Conservation (phyloP, 2,113 vertebrate species). For the Phocoena phocoena region DNA sequence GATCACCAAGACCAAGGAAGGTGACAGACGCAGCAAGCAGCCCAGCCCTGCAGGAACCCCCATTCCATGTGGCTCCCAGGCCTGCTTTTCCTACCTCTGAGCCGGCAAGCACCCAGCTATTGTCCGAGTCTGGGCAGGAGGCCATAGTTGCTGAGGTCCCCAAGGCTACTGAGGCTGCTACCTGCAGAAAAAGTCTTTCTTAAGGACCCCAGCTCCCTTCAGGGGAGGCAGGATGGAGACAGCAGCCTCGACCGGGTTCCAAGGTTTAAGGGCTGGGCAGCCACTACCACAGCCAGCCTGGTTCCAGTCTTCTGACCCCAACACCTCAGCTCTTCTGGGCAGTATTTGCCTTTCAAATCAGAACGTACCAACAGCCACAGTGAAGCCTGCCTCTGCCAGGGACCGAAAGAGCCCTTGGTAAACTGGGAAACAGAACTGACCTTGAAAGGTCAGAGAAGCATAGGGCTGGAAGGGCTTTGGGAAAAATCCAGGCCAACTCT, state of each 20-base stretch:
- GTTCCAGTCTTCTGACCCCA: not conserved
- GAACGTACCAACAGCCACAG: not conserved
- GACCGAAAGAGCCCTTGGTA: not conserved
- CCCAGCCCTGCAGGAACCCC: not conserved
- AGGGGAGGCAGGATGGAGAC: not conserved
- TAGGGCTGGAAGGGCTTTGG: not conserved
- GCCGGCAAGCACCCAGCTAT: conserved; percentile 81
- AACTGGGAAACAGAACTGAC: not conserved
- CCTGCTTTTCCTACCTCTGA: conserved; percentile 75
- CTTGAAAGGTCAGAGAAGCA: conserved; percentile 56
- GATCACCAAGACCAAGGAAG: not conserved
- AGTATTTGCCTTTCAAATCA: conserved; percentile 55
- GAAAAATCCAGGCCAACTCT: not conserved
- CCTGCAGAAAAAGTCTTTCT: conserved; percentile 61
- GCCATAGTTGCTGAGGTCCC: conserved; percentile 73
- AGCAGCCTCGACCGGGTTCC: not conserved
- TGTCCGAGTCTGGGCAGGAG: conserved; percentile 76
- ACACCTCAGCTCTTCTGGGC: not conserved
- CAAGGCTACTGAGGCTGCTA: not conserved
- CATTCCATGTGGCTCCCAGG: not conserved
- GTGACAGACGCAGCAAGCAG: not conserved
- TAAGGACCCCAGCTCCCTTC: not conserved
- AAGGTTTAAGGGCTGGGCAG: not conserved
- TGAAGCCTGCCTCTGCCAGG: not conserved
- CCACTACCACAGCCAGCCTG: not conserved